A percentile compares a stretch with the other conserved stretches of the same genome.
Evolutionary conservation across 2,797 vertebrate genomes (phyloP).

Genomic region (Sebastiscus albofasciatus): DNA sequence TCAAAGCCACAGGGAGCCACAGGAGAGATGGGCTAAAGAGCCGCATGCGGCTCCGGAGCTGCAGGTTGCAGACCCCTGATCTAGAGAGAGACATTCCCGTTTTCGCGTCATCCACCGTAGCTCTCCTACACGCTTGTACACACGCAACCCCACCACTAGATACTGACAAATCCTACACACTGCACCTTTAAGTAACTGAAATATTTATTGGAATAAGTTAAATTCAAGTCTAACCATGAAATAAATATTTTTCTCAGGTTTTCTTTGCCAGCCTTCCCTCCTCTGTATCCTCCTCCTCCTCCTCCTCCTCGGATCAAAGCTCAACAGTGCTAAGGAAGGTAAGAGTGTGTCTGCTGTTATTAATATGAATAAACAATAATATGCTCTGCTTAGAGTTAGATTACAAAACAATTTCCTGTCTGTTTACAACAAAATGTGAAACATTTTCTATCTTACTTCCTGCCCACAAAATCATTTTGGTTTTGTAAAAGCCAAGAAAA

Average conservation of each 20-base stretch:
- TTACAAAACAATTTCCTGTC: not conserved
- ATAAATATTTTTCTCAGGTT: conserved; percentile 61
- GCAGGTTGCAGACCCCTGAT: too few relatives aligned
- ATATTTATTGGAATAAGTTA: not conserved
- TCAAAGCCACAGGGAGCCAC: too few relatives aligned
- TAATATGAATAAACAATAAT: not conserved
- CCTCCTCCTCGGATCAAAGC: conserved; percentile 7
- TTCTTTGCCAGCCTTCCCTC: conserved; percentile 27
- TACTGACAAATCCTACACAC: too few relatives aligned
- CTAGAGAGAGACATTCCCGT: too few relatives aligned
- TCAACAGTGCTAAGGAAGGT: conserved; percentile 56
- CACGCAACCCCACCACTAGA: too few relatives aligned
- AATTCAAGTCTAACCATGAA: not conserved
- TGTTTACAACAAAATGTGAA: not conserved
- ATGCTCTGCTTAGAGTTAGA: not conserved
- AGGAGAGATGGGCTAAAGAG: not conserved
- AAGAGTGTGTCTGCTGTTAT: not conserved
- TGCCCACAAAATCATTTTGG: not conserved
- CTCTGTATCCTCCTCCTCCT: not conserved
- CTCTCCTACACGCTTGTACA: too few relatives aligned
- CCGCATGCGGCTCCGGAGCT: too few relatives aligned
- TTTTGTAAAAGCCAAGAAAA: not conserved
- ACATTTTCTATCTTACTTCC: not conserved
- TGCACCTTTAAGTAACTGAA: not conserved
- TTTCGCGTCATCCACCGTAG: too few relatives aligned